Evolutionary conservation across 2,113 vertebrate genomes (phyloP).

Genomic region (Psophia crepitans): DNA sequence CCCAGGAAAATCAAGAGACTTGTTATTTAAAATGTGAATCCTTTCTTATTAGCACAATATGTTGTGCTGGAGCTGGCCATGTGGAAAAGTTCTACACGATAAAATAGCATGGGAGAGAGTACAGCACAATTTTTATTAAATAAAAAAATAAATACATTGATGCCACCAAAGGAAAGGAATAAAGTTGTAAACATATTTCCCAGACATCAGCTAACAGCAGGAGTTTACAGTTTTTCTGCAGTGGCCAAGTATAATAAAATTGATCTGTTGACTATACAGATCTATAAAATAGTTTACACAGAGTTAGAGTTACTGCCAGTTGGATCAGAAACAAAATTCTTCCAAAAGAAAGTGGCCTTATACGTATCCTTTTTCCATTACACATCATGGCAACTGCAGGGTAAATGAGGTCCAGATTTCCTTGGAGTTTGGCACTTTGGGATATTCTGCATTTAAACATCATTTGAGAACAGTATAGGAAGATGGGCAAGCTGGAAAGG

Average conservation of each 20-base stretch:
- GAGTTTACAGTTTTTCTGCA: constrained; percentile 45
- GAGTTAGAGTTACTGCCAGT: constrained; percentile 7
- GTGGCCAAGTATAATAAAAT: constrained; percentile 60
- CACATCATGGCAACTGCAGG: background rate
- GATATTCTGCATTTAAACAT: background rate
- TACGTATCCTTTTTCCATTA: constrained; percentile 20
- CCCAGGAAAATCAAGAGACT: background rate
- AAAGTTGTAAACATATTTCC: constrained; percentile 53
- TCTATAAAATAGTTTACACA: constrained; percentile 50
- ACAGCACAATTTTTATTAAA: background rate
- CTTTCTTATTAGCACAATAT: constrained; percentile 9
- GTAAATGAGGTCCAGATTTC: background rate
- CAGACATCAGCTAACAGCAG: constrained; percentile 39
- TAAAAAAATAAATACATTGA: background rate
- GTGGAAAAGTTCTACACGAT: constrained; percentile 10
- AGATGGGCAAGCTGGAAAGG: background rate
- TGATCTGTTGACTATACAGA: constrained; percentile 61
- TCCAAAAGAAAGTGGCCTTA: constrained; percentile 5
- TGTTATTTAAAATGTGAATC: background rate
- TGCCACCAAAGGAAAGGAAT: constrained; percentile 39
- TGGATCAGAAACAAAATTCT: constrained; percentile 40
- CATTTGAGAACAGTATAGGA: background rate
- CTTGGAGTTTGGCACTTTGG: background rate
- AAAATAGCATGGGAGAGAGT: background rate
- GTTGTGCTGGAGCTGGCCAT: background rate